phyloP scores from a whole-genome alignment of 2,888 invertebrate species.

The Cotesia congregata region DNA sequence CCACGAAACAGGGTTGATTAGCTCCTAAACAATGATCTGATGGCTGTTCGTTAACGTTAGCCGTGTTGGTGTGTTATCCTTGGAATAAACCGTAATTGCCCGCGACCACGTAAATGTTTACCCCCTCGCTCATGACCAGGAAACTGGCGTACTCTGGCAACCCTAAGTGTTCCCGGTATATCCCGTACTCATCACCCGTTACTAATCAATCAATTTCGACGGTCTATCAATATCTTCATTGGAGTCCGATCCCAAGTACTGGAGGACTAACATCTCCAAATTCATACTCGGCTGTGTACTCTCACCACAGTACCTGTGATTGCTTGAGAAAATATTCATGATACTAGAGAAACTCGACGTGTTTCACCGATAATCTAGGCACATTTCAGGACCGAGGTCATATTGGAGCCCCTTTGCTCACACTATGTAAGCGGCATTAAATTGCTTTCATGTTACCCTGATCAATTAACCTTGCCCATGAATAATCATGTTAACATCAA shows the following conservation, averaged over 20 bases:
- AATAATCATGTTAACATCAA: constrained; percentile 32
- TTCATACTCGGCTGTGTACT: neutral
- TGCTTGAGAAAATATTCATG: neutral
- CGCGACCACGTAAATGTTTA: constrained; percentile 16
- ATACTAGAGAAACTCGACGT: neutral
- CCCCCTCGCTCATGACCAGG: neutral
- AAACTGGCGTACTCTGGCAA: neutral
- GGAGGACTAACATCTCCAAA: neutral
- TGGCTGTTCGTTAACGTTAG: constrained; percentile 35
- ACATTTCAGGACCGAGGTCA: neutral
- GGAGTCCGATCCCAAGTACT: neutral
- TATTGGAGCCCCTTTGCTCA: constrained; percentile 8
- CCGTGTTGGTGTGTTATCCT: constrained; percentile 38
- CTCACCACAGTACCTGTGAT: neutral
- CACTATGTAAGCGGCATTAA: constrained; percentile 27
- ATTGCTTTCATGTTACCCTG: constrained; percentile 19
- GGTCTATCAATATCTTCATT: neutral
- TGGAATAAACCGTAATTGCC: constrained; percentile 17
- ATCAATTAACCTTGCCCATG: constrained; percentile 41
- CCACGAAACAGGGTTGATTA: constrained; percentile 42
- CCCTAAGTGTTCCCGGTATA: neutral
- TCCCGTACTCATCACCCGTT: neutral
- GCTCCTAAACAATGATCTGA: constrained; percentile 46
- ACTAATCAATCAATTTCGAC: constrained; percentile 6
- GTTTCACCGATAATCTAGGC: neutral